Evolutionary conservation across 2,113 vertebrate species (phyloP), one percentile per base, ranked within the genome.

Genomic region (Mugil cephalus): DNA sequence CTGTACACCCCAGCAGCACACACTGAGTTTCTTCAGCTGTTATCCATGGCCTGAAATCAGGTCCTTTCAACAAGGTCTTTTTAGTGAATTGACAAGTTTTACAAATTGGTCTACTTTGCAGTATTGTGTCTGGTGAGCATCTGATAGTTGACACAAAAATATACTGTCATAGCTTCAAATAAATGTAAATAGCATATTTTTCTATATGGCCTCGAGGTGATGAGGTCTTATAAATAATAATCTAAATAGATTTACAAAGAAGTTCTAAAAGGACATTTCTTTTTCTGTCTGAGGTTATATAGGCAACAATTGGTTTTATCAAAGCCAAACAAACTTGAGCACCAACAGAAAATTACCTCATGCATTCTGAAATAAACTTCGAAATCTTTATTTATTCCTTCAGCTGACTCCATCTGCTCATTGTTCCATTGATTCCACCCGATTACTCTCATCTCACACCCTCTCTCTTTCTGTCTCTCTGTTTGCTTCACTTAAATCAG

Each of bases 381-480:
- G 18, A 53, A 21, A 54, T 76, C 11, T 34, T 35, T 9, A 52
- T 79, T 52, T 64, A 77, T 78, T 76, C 68, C 51, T 47, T 24
- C 62, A 38, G 34, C 59, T 77, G 19, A n/a, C 69, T 66, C 78
- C 74, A 74, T 79, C 78, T 69, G 63, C 42, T 76, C 67, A 80
- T 60, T 71, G 71, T 70, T 78, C 36, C 19, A 64, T 43, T 59
- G 60, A 85, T 80, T 82, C 53, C 62, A 60, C 56, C 18, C n/a
- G 50, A 79, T 82, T 79, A 39, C 66, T 73, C 68, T 74, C 69
- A 82, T 85, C 56, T 82, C 56, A 54, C 67, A 68, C 66, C 40
- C 56, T 78, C 43, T 46, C 47, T 74, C 66, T 43, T 56, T 74
- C 60, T 12, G 8, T 10, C 17, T 42, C 36, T 53, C 54, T 55